phyloP scores from a whole-genome alignment of 1,140 invertebrate genomes.

The Sitophilus oryzae region DNA sequence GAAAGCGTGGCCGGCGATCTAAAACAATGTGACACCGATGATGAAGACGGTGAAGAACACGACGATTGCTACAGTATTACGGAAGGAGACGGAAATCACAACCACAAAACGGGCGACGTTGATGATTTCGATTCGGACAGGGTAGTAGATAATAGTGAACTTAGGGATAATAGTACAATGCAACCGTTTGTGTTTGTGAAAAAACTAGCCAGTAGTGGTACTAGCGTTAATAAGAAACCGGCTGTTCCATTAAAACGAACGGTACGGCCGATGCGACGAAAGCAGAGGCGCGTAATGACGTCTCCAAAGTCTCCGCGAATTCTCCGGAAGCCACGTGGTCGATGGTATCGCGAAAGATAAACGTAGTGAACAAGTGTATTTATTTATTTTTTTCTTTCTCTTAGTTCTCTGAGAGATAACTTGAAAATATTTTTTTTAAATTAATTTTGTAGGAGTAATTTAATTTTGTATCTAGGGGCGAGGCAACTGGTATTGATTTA shows the following conservation, averaged over 20 bases:
- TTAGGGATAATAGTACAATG: constrained; percentile 33
- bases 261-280: constrained; percentile 23
- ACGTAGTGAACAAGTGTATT: too few species aligned
- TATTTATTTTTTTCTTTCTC: constrained; percentile 29
- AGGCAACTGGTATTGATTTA: not conserved
- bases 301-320: constrained; percentile 39
- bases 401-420: constrained; percentile 24
- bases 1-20: constrained; percentile 22
- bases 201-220: constrained; percentile 35
- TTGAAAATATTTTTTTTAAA: constrained; percentile 34
- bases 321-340: constrained; percentile 35
- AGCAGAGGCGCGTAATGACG: constrained; percentile 33
- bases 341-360: constrained; percentile 42
- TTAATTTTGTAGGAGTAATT: constrained; percentile 14
- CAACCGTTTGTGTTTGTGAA: constrained; percentile 40
- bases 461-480: constrained; percentile 6
- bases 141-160: constrained; percentile 28
- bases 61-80: constrained; percentile 27
- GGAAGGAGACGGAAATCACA: constrained; percentile 22
- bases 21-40: constrained; percentile 16
- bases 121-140: constrained; percentile 17
- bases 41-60: constrained; percentile 24
- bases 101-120: constrained; percentile 19
- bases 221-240: constrained; percentile 14
- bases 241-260: constrained; percentile 29